Evolutionary conservation across 2,797 vertebrate species (phyloP).

Genomic region (Crocodylus rhombifer): DNA sequence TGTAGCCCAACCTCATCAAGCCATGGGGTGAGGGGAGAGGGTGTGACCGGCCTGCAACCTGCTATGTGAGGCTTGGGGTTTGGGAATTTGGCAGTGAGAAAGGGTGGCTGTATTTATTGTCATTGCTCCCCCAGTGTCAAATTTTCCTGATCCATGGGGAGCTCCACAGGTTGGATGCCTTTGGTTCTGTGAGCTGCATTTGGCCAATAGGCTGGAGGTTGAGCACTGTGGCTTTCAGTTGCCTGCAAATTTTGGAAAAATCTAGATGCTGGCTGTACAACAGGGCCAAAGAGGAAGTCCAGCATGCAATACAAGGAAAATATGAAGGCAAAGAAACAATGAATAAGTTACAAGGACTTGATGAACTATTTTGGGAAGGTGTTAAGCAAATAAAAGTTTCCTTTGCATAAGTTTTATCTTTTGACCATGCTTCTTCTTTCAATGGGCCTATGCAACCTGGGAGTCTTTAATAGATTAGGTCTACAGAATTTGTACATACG

Average conservation of each 20-base stretch:
- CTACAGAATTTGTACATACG: background rate
- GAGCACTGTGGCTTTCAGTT: background rate
- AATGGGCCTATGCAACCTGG: background rate
- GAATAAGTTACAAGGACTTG: background rate
- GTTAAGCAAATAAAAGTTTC: background rate
- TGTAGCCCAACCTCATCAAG: too few species aligned
- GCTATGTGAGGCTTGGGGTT: too few species aligned
- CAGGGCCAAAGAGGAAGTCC: background rate
- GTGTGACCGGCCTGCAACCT: background rate
- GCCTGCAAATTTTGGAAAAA: background rate
- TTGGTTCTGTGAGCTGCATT: too few species aligned
- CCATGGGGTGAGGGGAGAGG: background rate
- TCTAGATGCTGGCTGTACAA: background rate
- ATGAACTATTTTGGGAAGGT: background rate
- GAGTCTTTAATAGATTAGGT: background rate
- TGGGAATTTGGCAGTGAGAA: too few species aligned
- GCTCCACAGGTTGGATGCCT: too few species aligned
- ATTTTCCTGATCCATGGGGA: too few species aligned
- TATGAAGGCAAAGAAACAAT: background rate
- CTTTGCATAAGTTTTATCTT: background rate
- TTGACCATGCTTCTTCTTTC: background rate
- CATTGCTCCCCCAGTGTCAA: too few species aligned
- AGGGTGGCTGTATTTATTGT: too few species aligned
- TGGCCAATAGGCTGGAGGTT: too few species aligned
- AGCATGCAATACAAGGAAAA: background rate